phyloP scores from a whole-genome alignment of 2,797 vertebrate species.

The Benthosema pterotum region DNA sequence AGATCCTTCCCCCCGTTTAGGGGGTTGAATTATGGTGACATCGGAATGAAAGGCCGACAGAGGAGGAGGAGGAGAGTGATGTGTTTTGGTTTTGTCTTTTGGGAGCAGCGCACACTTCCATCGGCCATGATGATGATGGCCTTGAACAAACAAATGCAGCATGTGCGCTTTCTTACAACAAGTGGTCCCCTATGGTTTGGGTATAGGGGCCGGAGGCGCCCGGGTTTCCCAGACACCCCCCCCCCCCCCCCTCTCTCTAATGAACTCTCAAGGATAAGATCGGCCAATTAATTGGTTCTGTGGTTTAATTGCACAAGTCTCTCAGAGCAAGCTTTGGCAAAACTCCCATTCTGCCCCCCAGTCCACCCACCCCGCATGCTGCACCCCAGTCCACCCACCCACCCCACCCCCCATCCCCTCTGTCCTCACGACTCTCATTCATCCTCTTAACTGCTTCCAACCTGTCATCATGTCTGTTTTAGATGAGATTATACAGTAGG shows the following conservation, averaged over 20 bases:
- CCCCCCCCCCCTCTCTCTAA: slow-evolving; percentile 40
- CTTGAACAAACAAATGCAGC: slow-evolving; percentile 13
- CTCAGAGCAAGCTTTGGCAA: slow-evolving; percentile 65
- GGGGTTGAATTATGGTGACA: slow-evolving; percentile 61
- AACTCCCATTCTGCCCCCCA: slow-evolving; percentile 42
- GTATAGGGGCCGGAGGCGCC: slow-evolving; percentile 9
- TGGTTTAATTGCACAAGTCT: slow-evolving; percentile 67
- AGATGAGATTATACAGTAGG: no score
- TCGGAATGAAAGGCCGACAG: slow-evolving; percentile 63
- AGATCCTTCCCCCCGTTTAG: slow-evolving; percentile 59
- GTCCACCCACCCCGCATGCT: slow-evolving; percentile 2
- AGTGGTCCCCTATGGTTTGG: slow-evolving; percentile 49
- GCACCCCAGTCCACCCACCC: slow-evolving; percentile 25
- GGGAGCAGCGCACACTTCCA: slow-evolving; percentile 42
- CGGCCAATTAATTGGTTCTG: slow-evolving; percentile 66
- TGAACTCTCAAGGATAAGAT: slow-evolving; percentile 69
- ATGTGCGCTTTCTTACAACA: slow-evolving; percentile 33
- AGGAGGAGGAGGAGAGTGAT: slow-evolving; percentile 48
- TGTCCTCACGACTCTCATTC: slow-evolving; percentile 8
- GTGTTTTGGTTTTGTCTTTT: slow-evolving; percentile 56
- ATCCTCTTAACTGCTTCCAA: no score
- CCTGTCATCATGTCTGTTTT: no score
- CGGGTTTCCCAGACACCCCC: slow-evolving; percentile 67
- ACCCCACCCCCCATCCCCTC: slow-evolving; percentile 35
- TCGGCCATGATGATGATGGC: slow-evolving; percentile 5